phyloP scores from a whole-genome alignment of 1,140 invertebrate genomes.

The Phenacoccus solenopsis region DNA sequence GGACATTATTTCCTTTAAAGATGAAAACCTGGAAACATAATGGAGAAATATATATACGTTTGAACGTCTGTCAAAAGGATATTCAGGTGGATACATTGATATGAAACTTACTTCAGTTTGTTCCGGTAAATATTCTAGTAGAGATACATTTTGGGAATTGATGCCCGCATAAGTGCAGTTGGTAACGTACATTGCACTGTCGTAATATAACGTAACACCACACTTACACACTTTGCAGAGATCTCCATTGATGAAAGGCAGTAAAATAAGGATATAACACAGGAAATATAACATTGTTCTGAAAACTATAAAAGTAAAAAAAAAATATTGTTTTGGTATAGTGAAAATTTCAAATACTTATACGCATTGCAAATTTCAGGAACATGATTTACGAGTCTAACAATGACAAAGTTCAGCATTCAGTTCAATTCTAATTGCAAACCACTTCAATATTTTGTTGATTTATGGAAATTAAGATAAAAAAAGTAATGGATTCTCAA shows the following conservation, averaged over 20 bases:
- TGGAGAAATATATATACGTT: background rate
- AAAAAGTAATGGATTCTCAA: too few relatives aligned
- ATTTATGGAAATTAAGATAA: too few relatives aligned
- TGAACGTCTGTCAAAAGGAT: background rate
- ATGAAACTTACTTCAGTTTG: constrained; percentile 42
- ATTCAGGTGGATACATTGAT: background rate
- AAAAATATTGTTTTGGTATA: too few relatives aligned
- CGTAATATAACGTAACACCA: constrained; percentile 39
- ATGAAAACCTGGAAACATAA: constrained; percentile 44
- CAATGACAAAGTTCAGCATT: too few relatives aligned
- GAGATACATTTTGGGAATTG: constrained; percentile 37
- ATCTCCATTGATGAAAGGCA: background rate
- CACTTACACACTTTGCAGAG: constrained; percentile 31
- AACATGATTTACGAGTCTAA: too few relatives aligned
- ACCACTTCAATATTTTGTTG: too few relatives aligned
- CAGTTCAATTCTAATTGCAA: too few relatives aligned
- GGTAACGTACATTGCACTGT: constrained; percentile 45
- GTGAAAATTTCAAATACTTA: too few relatives aligned
- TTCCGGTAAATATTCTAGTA: constrained; percentile 45
- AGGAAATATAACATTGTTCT: too few relatives aligned
- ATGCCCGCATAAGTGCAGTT: constrained; percentile 58
- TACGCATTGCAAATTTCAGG: too few relatives aligned
- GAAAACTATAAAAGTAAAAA: too few relatives aligned
- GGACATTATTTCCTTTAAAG: constrained; percentile 56
- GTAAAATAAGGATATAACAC: background rate